Conservation (phyloP, 2,113 vertebrate genomes). For the Hirundichthys speculiger region DNA sequence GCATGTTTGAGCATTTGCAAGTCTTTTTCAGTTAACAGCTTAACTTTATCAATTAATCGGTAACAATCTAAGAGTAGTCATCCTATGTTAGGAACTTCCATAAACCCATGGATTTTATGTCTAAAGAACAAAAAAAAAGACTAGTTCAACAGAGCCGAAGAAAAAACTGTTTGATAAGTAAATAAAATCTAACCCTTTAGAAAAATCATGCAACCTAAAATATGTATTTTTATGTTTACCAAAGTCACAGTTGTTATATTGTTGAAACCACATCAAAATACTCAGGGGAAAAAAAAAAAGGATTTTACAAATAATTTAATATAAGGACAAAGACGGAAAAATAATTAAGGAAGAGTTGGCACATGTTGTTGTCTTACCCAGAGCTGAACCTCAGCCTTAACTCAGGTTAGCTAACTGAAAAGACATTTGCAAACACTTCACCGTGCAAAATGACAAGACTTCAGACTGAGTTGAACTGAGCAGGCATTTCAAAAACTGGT, state of each 20-base stretch:
- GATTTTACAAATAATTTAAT: slow-evolving; percentile 23
- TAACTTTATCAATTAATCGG: slow-evolving; percentile 4
- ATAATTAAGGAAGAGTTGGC: too few relatives aligned
- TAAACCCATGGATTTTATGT: too few relatives aligned
- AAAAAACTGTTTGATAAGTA: background rate
- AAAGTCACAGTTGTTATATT: too few relatives aligned
- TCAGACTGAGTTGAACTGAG: slow-evolving; percentile 80
- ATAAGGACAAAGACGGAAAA: slow-evolving; percentile 9
- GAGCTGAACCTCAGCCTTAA: background rate
- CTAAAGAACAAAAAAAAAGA: too few relatives aligned
- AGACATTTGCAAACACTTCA: slow-evolving; percentile 85
- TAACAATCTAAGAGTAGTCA: background rate
- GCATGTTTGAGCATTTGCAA: slow-evolving; percentile 84
- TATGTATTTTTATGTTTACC: too few relatives aligned
- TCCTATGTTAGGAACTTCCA: background rate
- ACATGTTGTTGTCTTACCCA: too few relatives aligned
- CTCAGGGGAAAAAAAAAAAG: background rate
- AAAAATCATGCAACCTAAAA: background rate
- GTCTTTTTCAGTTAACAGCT: slow-evolving; percentile 84
- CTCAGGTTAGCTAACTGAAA: slow-evolving; percentile 82
- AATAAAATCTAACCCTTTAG: background rate
- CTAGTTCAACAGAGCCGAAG: background rate
- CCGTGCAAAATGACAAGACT: slow-evolving; percentile 83
- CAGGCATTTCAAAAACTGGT: slow-evolving; percentile 88
- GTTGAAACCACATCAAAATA: background rate